These are phyloP conservation scores for Diuraphis noxia DNA, from an alignment of 1,140 invertebrate species.

Conservation along the genomic window DNA sequence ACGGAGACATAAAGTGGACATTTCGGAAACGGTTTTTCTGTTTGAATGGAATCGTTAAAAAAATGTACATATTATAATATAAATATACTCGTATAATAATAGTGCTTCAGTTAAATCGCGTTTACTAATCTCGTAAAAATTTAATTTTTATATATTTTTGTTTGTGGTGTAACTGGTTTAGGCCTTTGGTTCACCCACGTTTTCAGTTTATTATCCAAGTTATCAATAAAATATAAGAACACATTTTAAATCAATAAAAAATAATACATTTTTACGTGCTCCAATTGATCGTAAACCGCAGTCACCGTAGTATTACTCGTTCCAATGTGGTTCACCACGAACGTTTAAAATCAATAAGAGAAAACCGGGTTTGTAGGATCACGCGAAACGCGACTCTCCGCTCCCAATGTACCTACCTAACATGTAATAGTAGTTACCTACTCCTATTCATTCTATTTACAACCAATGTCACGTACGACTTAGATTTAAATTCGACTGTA, in stretches of 20 bases:
- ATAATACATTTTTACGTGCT: background rate
- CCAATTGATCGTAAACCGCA: conserved; percentile 39
- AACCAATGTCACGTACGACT: background rate
- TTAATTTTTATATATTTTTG: background rate
- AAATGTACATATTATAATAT: background rate
- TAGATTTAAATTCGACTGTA: background rate
- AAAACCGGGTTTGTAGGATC: conserved; percentile 38
- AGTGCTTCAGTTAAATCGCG: background rate
- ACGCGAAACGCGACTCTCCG: background rate
- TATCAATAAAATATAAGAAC: background rate
- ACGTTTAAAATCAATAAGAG: conserved; percentile 39
- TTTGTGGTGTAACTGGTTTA: background rate
- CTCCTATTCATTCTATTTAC: conserved; percentile 2
- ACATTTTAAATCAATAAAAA: background rate
- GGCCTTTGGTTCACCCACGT: background rate
- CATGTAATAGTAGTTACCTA: background rate
- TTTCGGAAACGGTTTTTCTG: background rate
- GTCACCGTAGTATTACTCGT: background rate
- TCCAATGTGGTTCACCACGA: background rate
- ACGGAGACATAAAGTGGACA: background rate
- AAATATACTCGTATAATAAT: too few species aligned
- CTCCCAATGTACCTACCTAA: background rate
- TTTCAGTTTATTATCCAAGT: background rate
- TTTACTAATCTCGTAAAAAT: background rate
- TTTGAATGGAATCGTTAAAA: background rate